Conservation (phyloP, 1,140 invertebrate genomes). For the Mylabris phalerata region DNA sequence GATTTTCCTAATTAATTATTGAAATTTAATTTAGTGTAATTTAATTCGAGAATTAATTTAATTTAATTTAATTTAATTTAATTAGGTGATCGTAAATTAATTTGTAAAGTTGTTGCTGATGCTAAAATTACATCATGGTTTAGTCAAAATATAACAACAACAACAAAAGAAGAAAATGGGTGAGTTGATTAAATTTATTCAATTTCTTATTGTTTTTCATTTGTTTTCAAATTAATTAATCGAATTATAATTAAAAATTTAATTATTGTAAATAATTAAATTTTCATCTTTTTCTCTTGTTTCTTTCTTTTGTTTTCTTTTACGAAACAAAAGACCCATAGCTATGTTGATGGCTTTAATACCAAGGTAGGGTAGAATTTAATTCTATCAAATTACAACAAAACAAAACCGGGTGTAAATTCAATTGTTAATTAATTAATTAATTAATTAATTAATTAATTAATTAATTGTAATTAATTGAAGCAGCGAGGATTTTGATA, state of each 20-base stretch:
- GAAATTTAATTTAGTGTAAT: no score
- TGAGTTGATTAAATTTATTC: constrained; percentile 42
- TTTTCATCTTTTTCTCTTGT: constrained; percentile 16
- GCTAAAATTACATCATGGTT: constrained; percentile 82
- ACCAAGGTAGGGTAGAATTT: constrained; percentile 68
- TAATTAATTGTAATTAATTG: no score
- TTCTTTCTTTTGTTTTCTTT: constrained; percentile 18
- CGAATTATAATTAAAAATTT: no score
- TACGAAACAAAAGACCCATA: constrained; percentile 55
- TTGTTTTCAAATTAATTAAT: not conserved
- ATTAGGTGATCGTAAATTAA: constrained; percentile 67
- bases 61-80: not conserved
- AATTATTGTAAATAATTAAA: not conserved
- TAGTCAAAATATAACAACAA: constrained; percentile 60
- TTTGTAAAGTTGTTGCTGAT: constrained; percentile 79
- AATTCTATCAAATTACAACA: not conserved
- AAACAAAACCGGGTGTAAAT: no score
- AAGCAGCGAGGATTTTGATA: no score
- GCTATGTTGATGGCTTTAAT: constrained; percentile 74
- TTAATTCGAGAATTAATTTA: not conserved
- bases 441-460: no score
- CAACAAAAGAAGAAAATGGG: constrained; percentile 63
- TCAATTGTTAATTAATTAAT: no score
- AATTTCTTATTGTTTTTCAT: not conserved
- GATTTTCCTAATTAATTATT: not conserved